A percentile compares a stretch with the other conserved stretches of the same genome.
Evolutionary conservation across 2,888 invertebrate species (phyloP).

Genomic region (Andrena flavipes): DNA sequence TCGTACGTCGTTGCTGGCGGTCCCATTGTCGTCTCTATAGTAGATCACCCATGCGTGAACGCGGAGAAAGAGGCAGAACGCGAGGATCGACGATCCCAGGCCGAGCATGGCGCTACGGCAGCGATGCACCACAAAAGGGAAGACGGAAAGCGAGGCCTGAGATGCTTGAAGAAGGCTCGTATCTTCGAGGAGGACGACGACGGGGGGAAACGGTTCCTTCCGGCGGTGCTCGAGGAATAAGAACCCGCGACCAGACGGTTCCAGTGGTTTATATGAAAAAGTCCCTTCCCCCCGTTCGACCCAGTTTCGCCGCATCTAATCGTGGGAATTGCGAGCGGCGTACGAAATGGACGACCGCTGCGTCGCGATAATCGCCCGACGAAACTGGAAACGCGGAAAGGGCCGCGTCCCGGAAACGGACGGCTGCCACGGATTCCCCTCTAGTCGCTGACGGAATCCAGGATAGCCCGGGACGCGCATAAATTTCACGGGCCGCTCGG

Average conservation of each 20-base stretch:
- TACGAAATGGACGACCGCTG: constrained; percentile 52
- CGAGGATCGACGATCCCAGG: constrained; percentile 15
- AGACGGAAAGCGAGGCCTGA: background rate
- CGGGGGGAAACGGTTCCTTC: constrained; percentile 46
- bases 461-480: constrained; percentile 18
- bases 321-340: constrained; percentile 49
- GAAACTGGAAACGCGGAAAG: background rate
- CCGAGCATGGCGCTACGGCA: constrained; percentile 10
- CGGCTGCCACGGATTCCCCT: background rate
- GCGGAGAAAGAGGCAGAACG: constrained; percentile 29
- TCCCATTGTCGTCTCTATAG: constrained; percentile 21
- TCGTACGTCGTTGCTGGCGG: constrained; percentile 41
- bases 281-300: constrained; percentile 31
- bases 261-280: constrained; percentile 54
- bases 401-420: background rate
- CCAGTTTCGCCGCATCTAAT: constrained; percentile 59
- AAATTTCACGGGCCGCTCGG: constrained; percentile 17
- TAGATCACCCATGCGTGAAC: constrained; percentile 56
- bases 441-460: constrained; percentile 14
- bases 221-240: constrained; percentile 11
- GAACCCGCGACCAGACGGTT: background rate
- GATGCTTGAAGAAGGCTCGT: background rate
- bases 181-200: background rate
- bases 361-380: constrained; percentile 44
- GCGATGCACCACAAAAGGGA: background rate